Conservation (phyloP, 2,113 vertebrate genomes). For the Seriola quinqueradiata region DNA sequence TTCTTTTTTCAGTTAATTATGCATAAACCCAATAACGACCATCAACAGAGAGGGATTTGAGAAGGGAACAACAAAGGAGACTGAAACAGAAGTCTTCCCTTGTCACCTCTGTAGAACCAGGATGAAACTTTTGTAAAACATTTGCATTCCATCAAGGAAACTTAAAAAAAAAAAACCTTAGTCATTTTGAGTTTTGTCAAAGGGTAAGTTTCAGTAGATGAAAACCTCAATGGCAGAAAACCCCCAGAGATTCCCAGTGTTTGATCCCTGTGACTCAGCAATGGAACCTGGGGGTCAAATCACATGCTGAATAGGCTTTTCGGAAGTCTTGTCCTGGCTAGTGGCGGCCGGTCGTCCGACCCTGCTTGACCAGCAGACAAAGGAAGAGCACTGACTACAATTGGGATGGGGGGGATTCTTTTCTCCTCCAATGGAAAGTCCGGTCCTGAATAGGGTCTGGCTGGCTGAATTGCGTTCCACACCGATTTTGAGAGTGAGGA, state of each 20-base stretch:
- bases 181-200: slow-evolving; percentile 63
- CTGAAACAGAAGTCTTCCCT: neutral
- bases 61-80: slow-evolving; percentile 24
- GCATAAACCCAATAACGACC: slow-evolving; percentile 21
- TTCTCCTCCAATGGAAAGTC: slow-evolving; percentile 75
- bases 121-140: slow-evolving; percentile 41
- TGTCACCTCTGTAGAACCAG: neutral
- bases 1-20: slow-evolving; percentile 35
- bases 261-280: slow-evolving; percentile 84
- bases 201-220: slow-evolving; percentile 71
- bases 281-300: slow-evolving; percentile 80
- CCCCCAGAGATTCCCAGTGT: slow-evolving; percentile 79
- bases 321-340: slow-evolving; percentile 84
- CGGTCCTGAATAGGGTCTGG: slow-evolving; percentile 81
- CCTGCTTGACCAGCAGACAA: slow-evolving; percentile 83
- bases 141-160: slow-evolving; percentile 29
- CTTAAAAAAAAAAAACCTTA: slow-evolving; percentile 41
- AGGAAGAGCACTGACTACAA: slow-evolving; percentile 79
- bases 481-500: slow-evolving; percentile 74
- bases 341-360: slow-evolving; percentile 81
- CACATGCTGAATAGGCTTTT: slow-evolving; percentile 84
- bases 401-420: slow-evolving; percentile 63
- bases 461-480: slow-evolving; percentile 79
- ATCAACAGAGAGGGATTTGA: slow-evolving; percentile 12
- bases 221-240: slow-evolving; percentile 68